phyloP scores from a whole-genome alignment of 2,888 invertebrate species.

The Noctua pronuba region DNA sequence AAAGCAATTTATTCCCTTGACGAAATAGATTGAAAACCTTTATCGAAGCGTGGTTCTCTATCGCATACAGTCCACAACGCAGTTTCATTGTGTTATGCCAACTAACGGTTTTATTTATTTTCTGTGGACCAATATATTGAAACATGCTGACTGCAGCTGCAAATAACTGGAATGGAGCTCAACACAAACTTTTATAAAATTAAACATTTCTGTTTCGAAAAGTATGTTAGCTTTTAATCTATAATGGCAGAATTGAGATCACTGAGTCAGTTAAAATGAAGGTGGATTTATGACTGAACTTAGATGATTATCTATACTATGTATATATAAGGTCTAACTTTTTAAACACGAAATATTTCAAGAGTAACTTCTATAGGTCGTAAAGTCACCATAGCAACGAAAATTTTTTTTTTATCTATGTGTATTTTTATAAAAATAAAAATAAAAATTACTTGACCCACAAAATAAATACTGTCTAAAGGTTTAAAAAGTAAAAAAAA shows the following conservation, averaged over 20 bases:
- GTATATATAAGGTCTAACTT: no score
- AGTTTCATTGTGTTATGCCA: slow-evolving; percentile 49
- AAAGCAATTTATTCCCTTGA: neutral
- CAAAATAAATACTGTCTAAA: no score
- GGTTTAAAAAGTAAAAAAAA: no score
- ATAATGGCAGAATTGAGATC: neutral
- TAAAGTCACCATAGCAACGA: no score
- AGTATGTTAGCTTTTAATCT: neutral
- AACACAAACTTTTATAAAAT: slow-evolving; percentile 22
- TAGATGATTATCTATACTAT: no score
- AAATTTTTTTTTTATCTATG: no score
- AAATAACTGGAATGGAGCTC: slow-evolving; percentile 45
- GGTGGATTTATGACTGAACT: no score
- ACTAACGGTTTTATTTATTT: slow-evolving; percentile 56
- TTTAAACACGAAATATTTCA: no score
- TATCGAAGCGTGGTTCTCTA: neutral
- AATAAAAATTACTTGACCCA: no score
- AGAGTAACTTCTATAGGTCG: no score
- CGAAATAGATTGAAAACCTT: slow-evolving; percentile 42
- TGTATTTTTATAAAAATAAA: no score
- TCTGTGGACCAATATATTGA: slow-evolving; percentile 56
- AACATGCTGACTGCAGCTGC: slow-evolving; percentile 58
- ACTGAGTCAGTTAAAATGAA: no score
- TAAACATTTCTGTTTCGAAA: slow-evolving; percentile 6
- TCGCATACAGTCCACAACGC: slow-evolving; percentile 10